phyloP scores from a whole-genome alignment of 2,888 invertebrate species.

The Willowsia nigromaculata region DNA sequence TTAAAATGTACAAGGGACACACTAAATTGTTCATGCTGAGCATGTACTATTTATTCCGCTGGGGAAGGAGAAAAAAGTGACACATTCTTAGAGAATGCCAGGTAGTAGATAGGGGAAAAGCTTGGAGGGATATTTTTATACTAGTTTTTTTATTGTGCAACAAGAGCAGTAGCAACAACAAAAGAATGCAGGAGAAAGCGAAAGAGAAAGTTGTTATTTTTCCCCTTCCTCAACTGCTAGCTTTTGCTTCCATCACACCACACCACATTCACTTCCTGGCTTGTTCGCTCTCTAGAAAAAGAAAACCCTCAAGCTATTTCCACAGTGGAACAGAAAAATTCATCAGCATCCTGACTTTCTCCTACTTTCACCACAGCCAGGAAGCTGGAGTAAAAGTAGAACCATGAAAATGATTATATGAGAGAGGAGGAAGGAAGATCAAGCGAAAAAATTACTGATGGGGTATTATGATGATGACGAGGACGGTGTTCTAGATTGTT shows the following conservation, averaged over 20 bases:
- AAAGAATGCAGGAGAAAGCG: background rate
- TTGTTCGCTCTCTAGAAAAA: background rate
- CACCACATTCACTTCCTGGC: background rate
- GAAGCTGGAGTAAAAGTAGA: background rate
- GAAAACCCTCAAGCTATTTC: constrained; percentile 1
- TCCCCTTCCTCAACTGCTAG: background rate
- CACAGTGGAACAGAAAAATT: background rate
- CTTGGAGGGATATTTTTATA: too few species aligned
- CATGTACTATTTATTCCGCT: background rate
- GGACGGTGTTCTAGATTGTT: background rate
- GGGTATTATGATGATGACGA: constrained; percentile 21
- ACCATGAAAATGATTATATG: constrained; percentile 40
- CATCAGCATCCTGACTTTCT: background rate
- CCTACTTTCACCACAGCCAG: too few species aligned
- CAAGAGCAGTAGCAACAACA: background rate
- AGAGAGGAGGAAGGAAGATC: too few species aligned
- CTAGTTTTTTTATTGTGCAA: background rate
- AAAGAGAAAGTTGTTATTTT: background rate
- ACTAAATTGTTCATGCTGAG: background rate
- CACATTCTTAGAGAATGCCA: background rate
- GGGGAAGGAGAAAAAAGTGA: background rate
- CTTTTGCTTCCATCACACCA: background rate
- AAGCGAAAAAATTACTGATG: too few species aligned
- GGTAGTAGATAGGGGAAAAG: background rate
- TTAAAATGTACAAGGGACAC: background rate